phyloP scores from a whole-genome alignment of 2,888 invertebrate genomes.

The Osmoderma eremita region DNA sequence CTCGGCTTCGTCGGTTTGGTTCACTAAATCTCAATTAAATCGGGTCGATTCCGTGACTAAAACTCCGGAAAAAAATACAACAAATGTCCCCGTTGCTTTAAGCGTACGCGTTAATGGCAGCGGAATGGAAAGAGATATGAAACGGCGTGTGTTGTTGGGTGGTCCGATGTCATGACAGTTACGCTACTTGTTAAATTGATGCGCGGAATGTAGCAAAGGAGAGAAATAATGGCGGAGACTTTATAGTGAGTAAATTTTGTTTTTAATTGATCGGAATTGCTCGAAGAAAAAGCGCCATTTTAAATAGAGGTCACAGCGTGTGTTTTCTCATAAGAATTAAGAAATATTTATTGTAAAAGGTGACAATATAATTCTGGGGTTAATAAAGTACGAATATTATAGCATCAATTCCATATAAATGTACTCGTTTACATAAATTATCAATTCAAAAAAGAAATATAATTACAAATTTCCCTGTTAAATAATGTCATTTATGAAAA shows the following conservation, averaged over 20 bases:
- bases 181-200: constrained; percentile 33
- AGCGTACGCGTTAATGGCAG: constrained; percentile 19
- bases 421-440: too few species aligned
- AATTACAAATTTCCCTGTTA: too few species aligned
- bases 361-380: neutral
- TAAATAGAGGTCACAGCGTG: neutral
- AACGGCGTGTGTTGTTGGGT: constrained; percentile 19
- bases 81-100: constrained; percentile 2
- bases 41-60: constrained; percentile 22
- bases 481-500: too few species aligned
- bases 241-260: constrained; percentile 18
- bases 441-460: too few species aligned
- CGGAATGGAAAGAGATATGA: constrained; percentile 20
- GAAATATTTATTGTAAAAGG: constrained; percentile 3
- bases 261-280: constrained; percentile 24
- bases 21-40: constrained; percentile 35
- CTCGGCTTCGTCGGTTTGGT: neutral
- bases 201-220: constrained; percentile 24
- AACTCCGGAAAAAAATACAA: constrained; percentile 7
- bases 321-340: constrained; percentile 16
- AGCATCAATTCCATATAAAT: too few species aligned
- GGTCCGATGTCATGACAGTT: constrained; percentile 25
- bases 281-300: neutral
- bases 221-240: constrained; percentile 7
- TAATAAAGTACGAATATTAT: neutral